These are phyloP conservation scores for Echeneis naucrates DNA, from an alignment of 2,797 vertebrate genomes.

Conservation along the genomic window DNA sequence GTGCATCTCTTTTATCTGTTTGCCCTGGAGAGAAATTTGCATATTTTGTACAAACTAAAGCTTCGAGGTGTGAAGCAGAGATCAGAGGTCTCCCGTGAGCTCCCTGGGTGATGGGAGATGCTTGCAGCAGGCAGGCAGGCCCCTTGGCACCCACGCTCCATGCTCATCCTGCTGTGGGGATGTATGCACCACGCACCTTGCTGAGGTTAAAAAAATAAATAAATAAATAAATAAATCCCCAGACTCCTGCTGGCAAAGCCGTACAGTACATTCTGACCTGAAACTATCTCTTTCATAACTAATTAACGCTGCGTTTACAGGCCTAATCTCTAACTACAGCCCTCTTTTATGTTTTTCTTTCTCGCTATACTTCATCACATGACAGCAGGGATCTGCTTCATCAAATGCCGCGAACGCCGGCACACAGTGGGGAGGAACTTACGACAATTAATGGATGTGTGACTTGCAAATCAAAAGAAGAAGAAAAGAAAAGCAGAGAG, in stretches of 20 bases:
- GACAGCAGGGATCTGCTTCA: slow-evolving; percentile 50
- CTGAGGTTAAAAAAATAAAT: slow-evolving; percentile 38
- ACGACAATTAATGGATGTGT: slow-evolving; percentile 35
- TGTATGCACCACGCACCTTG: slow-evolving; percentile 5
- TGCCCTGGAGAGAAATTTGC: slow-evolving; percentile 70
- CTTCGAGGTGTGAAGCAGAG: slow-evolving; percentile 44
- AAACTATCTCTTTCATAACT: slow-evolving; percentile 51
- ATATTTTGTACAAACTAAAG: slow-evolving; percentile 53
- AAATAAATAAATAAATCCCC: no score
- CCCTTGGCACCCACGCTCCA: slow-evolving; percentile 27
- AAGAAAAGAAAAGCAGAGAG: slow-evolving; percentile 46
- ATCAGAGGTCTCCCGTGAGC: slow-evolving; percentile 44
- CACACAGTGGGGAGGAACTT: slow-evolving; percentile 28
- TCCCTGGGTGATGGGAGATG: slow-evolving; percentile 23
- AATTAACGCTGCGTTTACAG: slow-evolving; percentile 57
- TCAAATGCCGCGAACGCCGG: slow-evolving; percentile 8
- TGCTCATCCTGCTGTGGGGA: slow-evolving; percentile 14
- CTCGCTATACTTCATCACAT: slow-evolving; percentile 36
- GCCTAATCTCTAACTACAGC: slow-evolving; percentile 33
- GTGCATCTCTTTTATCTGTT: slow-evolving; percentile 60
- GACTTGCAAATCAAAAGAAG: slow-evolving; percentile 36
- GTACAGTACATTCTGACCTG: slow-evolving; percentile 41
- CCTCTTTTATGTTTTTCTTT: slow-evolving; percentile 22
- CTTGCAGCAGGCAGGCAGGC: no score
- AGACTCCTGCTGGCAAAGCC: slow-evolving; percentile 21